Evolutionary conservation across 1,140 invertebrate species (phyloP).

Genomic region (Orchestia grillus): DNA sequence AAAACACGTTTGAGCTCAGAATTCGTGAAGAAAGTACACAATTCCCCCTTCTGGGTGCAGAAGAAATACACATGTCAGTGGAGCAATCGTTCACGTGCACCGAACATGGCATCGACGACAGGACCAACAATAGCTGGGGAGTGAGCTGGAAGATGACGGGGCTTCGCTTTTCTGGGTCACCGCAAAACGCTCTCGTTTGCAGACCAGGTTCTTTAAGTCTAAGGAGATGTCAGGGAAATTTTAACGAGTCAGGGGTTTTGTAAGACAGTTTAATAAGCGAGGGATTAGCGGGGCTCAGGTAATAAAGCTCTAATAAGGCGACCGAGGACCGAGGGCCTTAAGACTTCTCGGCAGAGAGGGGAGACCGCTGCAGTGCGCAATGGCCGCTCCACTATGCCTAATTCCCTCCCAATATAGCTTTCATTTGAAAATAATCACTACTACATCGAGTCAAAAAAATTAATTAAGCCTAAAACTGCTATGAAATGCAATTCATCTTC

Average conservation of each 20-base stretch:
- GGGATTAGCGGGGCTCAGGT: slow-evolving; percentile 22
- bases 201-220: background rate
- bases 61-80: background rate
- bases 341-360: no score
- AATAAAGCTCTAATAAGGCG: slow-evolving; percentile 38
- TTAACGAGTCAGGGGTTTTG: slow-evolving; percentile 35
- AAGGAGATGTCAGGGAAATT: slow-evolving; percentile 27
- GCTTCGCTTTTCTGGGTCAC: background rate
- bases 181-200: background rate
- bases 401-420: background rate
- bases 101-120: background rate
- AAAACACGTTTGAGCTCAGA: no score
- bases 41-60: background rate
- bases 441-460: background rate
- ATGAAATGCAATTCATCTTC: no score
- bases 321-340: background rate
- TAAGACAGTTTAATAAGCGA: slow-evolving; percentile 45
- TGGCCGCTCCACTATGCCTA: background rate
- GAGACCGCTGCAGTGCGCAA: background rate
- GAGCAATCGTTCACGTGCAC: background rate
- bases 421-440: background rate
- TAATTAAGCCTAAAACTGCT: background rate
- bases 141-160: background rate
- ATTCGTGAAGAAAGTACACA: background rate
- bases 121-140: background rate